Base-by-base conservation (phyloP, 2,888 invertebrate genomes). In the Biston betularia region DNA sequence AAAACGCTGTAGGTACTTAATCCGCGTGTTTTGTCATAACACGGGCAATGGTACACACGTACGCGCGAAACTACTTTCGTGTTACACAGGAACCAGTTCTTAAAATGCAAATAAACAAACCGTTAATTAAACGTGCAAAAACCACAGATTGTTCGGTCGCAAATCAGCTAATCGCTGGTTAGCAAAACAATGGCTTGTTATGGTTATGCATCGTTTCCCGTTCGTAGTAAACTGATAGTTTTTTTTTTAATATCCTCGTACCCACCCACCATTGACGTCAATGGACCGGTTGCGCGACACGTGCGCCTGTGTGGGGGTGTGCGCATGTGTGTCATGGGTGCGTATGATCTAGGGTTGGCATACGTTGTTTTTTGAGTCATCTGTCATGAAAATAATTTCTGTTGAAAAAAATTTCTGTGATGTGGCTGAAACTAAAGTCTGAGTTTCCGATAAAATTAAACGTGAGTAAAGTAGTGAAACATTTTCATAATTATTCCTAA, bases 191-290 rank as follows among this genome's bases (percentile, higher is more conserved):
- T 90, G 73, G 80, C 80, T 79, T 87, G 87, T 88, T 89, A 88
- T 87, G 86, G 82, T 79, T 79, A 77, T 79, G 81, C 79, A 77
- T 84, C 83, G 81, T 84, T 88, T 87, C 83, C 86, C 77, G 61
- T 62, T 58, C 57, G 87, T 89, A 88, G 90, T 91, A 89, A 92
- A 86, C 87, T 79, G 90, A 90, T 91, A 90, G 89, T 89, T 92
- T 89, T 90, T 89, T 89, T 91, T 90, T 87, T 73, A 64, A 84
- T 86, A 84, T 80, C 76, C 76, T 74, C 75, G 85, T 81, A 82
- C 81, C 88, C 88, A 85, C 89, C 88, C 84, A 85, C 84, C 84
- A 88, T 89, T 93, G 92, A 93, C 93, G 93, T 93, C 93, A 93
- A 89, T 89, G 78, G 86, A 87, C 89, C 89, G 89, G 90, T 88